Evolutionary conservation across 2,113 vertebrate species (phyloP).

Genomic region (Ciconia boyciana): DNA sequence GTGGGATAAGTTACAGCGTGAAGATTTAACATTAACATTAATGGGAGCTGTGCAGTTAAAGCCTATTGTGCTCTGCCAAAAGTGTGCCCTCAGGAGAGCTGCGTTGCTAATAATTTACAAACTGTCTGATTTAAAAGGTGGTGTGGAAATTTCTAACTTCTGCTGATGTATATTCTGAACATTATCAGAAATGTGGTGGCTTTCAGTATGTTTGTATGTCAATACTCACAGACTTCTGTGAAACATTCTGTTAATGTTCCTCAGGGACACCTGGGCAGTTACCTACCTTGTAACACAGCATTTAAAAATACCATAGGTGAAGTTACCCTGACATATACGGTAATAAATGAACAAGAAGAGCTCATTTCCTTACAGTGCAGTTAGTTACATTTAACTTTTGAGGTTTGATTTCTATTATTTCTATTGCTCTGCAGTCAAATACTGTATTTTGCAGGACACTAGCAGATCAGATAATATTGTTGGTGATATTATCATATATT

Average conservation of each 20-base stretch:
- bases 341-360: neutral
- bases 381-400: neutral
- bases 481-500: neutral
- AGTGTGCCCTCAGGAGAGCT: neutral
- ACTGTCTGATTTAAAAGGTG: neutral
- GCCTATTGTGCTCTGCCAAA: neutral
- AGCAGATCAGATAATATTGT: neutral
- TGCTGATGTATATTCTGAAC: neutral
- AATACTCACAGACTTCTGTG: neutral
- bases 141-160: neutral
- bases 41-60: neutral
- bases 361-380: neutral
- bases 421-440: neutral
- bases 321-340: neutral
- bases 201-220: neutral
- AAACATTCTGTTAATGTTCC: neutral
- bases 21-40: conserved; percentile 26
- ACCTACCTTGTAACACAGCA: neutral
- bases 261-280: neutral
- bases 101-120: neutral
- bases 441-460: neutral
- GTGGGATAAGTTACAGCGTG: conserved; percentile 17
- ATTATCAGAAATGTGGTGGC: neutral
- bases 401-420: neutral
- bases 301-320: neutral